These are phyloP conservation scores for Liopterus haemorrhoidalis DNA, from an alignment of 2,888 invertebrate species.

Conservation along the genomic window DNA sequence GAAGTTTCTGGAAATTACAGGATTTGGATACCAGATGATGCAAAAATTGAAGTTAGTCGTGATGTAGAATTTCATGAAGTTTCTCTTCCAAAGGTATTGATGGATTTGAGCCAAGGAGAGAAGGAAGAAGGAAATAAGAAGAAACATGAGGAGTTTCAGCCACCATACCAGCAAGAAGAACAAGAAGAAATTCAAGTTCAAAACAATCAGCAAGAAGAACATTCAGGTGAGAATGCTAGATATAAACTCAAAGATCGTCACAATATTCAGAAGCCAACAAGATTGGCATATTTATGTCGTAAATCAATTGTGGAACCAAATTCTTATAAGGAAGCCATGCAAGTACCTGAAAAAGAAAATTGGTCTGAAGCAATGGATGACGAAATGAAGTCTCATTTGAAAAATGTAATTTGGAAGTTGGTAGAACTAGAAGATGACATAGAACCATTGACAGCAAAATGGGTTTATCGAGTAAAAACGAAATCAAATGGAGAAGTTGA, in stretches of 20 bases:
- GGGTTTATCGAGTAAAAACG: too few species aligned
- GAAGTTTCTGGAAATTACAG: conserved; percentile 17
- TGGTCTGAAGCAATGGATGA: conserved; percentile 1
- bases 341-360: conserved; percentile 2
- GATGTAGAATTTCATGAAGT: conserved; percentile 20
- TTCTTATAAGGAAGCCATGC: not conserved
- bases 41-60: conserved; percentile 16
- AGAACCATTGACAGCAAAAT: too few species aligned
- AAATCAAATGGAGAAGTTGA: too few species aligned
- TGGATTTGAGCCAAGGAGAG: not conserved
- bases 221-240: not conserved
- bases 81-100: not conserved
- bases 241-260: not conserved
- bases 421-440: not conserved
- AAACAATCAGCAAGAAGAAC: too few species aligned
- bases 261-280: not conserved
- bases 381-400: not conserved
- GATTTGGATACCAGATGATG: conserved; percentile 11
- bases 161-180: too few species aligned
- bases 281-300: conserved; percentile 2
- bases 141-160: too few species aligned
- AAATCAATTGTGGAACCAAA: conserved; percentile 2
- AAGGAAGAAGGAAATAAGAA: not conserved
- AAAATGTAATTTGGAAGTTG: not conserved
- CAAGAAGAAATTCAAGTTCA: too few species aligned